Percentiles rank a stretch among this genome's conserved stretches.
Conservation (phyloP, 2,113 vertebrate genomes). For the Triplophysa dalaica region DNA sequence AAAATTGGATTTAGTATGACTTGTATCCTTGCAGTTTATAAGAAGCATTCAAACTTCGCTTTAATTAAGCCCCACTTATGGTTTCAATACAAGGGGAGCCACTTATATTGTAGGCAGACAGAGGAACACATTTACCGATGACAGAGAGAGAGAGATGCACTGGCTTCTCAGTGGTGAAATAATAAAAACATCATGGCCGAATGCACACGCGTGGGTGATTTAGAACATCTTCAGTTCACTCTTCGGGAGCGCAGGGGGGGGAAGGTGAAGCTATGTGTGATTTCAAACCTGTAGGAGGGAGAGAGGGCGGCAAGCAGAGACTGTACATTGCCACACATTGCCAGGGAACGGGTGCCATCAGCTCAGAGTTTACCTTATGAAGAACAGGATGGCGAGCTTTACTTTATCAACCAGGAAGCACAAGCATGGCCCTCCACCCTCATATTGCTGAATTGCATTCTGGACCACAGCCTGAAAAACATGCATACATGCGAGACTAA, state of each 20-base stretch:
- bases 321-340: conserved; percentile 33
- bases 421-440: conserved; percentile 60
- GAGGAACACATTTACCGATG: conserved; percentile 46
- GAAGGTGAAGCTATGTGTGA: conserved; percentile 26
- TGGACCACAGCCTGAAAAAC: conserved; percentile 13
- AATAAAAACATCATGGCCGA: conserved; percentile 49
- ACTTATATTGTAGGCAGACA: background rate
- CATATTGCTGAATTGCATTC: conserved; percentile 56
- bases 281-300: conserved; percentile 49
- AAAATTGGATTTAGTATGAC: no score
- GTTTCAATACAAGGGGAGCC: background rate
- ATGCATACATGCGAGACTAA: background rate
- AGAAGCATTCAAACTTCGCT: no score
- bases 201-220: conserved; percentile 43
- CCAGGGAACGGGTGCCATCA: conserved; percentile 24
- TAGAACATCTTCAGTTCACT: conserved; percentile 42
- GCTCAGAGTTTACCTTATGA: conserved; percentile 25
- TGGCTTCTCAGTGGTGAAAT: conserved; percentile 32
- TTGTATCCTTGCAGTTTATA: no score
- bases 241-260: conserved; percentile 20
- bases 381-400: conserved; percentile 26
- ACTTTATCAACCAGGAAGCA: conserved; percentile 57
- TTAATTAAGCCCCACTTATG: conserved; percentile 2
- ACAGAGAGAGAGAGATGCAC: conserved; percentile 2
- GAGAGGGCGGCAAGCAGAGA: conserved; percentile 29